These are phyloP conservation scores for Falcaria lacertinaria DNA, from an alignment of 2,888 invertebrate genomes.

Conservation along the genomic window DNA sequence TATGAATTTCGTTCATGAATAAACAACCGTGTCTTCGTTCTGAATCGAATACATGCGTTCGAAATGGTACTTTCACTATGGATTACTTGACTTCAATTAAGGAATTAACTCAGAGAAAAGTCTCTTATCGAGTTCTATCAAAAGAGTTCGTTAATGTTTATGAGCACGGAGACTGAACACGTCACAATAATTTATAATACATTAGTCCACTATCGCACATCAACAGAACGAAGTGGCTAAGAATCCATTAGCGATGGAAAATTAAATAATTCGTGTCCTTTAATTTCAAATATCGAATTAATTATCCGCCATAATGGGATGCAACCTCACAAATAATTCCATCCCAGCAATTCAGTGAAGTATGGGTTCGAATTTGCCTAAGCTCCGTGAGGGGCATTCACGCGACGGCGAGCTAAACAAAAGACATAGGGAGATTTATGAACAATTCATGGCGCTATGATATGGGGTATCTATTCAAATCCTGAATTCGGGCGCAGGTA, in stretches of 20 bases:
- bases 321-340: constrained; percentile 20
- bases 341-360: constrained; percentile 34
- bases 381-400: constrained; percentile 46
- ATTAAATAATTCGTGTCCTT: background rate
- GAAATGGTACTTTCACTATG: too few species aligned
- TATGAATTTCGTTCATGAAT: background rate
- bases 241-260: background rate
- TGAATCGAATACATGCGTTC: background rate
- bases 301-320: constrained; percentile 21
- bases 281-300: constrained; percentile 13
- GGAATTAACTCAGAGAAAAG: too few species aligned
- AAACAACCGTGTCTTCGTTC: background rate
- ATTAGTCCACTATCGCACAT: too few species aligned
- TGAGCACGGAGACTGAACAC: too few species aligned
- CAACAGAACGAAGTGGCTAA: too few species aligned
- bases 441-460: constrained; percentile 71
- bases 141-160: too few species aligned
- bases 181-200: too few species aligned
- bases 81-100: too few species aligned
- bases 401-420: constrained; percentile 58
- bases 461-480: constrained; percentile 71
- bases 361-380: constrained; percentile 46
- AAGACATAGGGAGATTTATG: constrained; percentile 72
- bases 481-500: constrained; percentile 57
- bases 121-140: too few species aligned